phyloP scores from a whole-genome alignment of 2,797 vertebrate genomes.

The Melanotaenia parkinsoni region DNA sequence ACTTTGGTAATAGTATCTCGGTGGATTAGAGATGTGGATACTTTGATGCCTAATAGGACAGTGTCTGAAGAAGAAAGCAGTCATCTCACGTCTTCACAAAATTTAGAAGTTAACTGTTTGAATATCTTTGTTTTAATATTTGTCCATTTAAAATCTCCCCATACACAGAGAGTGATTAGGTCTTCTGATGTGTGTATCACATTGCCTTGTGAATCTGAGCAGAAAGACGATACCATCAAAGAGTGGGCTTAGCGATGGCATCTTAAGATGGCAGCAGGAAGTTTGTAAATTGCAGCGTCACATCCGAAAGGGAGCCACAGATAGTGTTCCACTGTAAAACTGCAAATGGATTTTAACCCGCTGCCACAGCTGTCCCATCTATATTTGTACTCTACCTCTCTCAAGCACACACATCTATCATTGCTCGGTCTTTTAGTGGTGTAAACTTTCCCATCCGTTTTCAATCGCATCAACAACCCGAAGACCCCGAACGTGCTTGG shows the following conservation, averaged over 20 bases:
- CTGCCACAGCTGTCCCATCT: slow-evolving; percentile 76
- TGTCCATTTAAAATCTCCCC: slow-evolving; percentile 56
- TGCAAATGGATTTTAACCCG: slow-evolving; percentile 67
- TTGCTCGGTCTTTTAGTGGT: slow-evolving; percentile 70
- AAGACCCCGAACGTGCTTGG: slow-evolving; percentile 77
- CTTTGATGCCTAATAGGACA: slow-evolving; percentile 48
- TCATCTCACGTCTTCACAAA: slow-evolving; percentile 69
- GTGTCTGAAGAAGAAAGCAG: slow-evolving; percentile 49
- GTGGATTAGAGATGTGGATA: slow-evolving; percentile 65
- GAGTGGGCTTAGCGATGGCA: slow-evolving; percentile 67
- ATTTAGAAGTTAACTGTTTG: slow-evolving; percentile 66
- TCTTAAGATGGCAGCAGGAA: slow-evolving; percentile 77
- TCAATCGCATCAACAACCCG: slow-evolving; percentile 76
- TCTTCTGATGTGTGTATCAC: slow-evolving; percentile 69
- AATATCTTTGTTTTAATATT: slow-evolving; percentile 69
- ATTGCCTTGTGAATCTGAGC: slow-evolving; percentile 72
- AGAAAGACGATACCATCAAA: slow-evolving; percentile 78
- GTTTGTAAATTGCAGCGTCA: slow-evolving; percentile 76
- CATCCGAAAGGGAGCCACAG: slow-evolving; percentile 63
- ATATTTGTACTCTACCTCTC: slow-evolving; percentile 57
- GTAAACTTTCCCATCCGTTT: slow-evolving; percentile 81
- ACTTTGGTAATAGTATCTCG: slow-evolving; percentile 57
- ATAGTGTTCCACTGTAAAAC: slow-evolving; percentile 81
- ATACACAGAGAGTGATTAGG: slow-evolving; percentile 58
- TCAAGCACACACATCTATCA: slow-evolving; percentile 65